Base-by-base conservation (phyloP, 2,113 vertebrate genomes). In the Megaleporinus macrocephalus region DNA sequence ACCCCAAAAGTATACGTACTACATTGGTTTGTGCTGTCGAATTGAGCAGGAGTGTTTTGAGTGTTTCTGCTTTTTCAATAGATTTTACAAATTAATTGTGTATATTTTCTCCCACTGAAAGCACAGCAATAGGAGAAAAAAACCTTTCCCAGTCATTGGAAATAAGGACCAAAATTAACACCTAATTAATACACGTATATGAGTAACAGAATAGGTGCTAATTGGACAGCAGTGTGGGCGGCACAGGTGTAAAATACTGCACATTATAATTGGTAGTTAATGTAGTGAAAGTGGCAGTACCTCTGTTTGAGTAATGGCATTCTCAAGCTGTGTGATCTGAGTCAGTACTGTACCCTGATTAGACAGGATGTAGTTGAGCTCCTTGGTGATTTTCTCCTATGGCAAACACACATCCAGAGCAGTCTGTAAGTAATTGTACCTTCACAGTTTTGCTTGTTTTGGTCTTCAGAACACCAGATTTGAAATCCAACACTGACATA, bases 331-430 rank as follows among this genome's bases (percentile, higher is more conserved):
- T 0, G 94, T 96, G 86, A 98, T 97, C 93, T 99, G 97, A 84
- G 91, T 90, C 92, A 98, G 93, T 30, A 98, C 96, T 0, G 90
- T 95, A 90, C 98, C 96, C 94, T 99, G 97, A 90, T 96, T 97
- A 92, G 96, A 95, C 93, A 98, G 87, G 90, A 98, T 96, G 91
- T 96, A 96, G 89, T 95, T 91, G 78, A 98, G 93, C 92, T 96
- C 97, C 92, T 98, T 99, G 0, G 95, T 95, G 88, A 98, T 95
- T 91, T 98, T 99, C 85, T 99, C 97, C 97, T 99, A 91, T 87
- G 62, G 80, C 73, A 84, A 20, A 72, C 84, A 87, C 55, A 86
- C 41, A 78, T 3, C 72, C 24, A 24, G 14, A 29, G 73, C 24
- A 24, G 14, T 44, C 27, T 69, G 18, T 53, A 36, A 47, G 44